Evolutionary conservation across 2,797 vertebrate genomes (phyloP), one percentile per base, ranked within the genome.

Genomic region (Dicrostonyx torquatus): DNA sequence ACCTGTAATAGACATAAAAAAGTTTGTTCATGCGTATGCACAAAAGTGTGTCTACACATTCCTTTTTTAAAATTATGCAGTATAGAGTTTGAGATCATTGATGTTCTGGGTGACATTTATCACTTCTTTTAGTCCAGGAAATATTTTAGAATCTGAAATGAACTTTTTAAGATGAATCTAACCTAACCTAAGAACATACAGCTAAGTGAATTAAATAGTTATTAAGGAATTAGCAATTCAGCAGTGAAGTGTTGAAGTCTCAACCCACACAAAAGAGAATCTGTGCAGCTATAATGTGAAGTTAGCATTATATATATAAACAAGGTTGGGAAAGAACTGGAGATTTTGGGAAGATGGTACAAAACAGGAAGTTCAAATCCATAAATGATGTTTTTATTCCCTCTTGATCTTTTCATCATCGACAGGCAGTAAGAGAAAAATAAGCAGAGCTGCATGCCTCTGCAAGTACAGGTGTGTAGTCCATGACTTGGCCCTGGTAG

Each of bases 161-260:
- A 85, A 0, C 26, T 79, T 95, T 72, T 96, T n/a, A 66, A 96
- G 60, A 60, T 89, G 70, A 92, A 94, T 77, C 24, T 50, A 86
- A 29, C 78, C 64, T 93, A 91, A 92, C 82, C 68, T 79, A 93
- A 79, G 50, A 93, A 93, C 91, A 93, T 0, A 5, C 26, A 96
- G 73, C 94, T 97, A 95, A 96, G 76, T 37, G 0, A 97, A 96
- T 97, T 97, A 95, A 93, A 88, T 0, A 1, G 60, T 95, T 79
- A 89, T 72, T 84, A 93, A 91, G 88, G 70, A 43, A 82, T 40
- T 90, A 64, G 4, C 91, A 97, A 87, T 79, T 87, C 78, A 88
- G 64, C 93, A 79, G 75, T 29, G 58, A 96, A 93, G 66, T 91
- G 86, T 9, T 91, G 22, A 83, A 75, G 83, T 26, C 48, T 40